Conservation (phyloP, 2,113 vertebrate genomes). For the Corvus cornix region DNA sequence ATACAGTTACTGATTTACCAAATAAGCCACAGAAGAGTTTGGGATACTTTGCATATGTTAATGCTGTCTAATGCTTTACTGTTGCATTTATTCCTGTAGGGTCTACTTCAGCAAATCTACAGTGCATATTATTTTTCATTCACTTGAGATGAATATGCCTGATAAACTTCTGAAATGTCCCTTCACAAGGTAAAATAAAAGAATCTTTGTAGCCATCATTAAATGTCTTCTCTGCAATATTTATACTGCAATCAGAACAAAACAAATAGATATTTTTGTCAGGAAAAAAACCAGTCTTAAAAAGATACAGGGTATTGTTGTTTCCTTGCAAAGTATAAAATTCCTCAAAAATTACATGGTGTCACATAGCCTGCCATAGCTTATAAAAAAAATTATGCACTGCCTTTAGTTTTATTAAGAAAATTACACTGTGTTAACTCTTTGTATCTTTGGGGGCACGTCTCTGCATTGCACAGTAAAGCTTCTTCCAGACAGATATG, state of each 20-base stretch:
- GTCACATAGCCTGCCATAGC: constrained; percentile 71
- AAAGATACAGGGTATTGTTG: constrained; percentile 73
- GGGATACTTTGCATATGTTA: not conserved
- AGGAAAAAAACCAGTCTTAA: constrained; percentile 59
- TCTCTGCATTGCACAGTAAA: not conserved
- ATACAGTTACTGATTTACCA: not conserved
- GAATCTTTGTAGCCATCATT: constrained; percentile 63
- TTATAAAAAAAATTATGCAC: constrained; percentile 73
- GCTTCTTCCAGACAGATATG: not conserved
- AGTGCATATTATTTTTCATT: not conserved
- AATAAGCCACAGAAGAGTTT: not conserved
- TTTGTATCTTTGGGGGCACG: constrained; percentile 46
- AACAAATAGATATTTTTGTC: constrained; percentile 69
- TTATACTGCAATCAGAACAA: constrained; percentile 74
- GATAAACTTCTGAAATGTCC: constrained; percentile 37
- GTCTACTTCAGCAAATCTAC: not conserved
- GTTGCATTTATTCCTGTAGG: not conserved
- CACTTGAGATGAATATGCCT: not conserved
- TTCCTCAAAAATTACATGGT: constrained; percentile 80
- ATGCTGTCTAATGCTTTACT: not conserved
- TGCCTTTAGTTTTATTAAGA: constrained; percentile 75
- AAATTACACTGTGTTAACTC: constrained; percentile 77
- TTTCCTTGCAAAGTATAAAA: constrained; percentile 76
- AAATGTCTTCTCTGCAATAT: constrained; percentile 61
- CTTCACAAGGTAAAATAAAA: constrained; percentile 66